A percentile compares a stretch with the other conserved stretches of the same genome.
These are phyloP conservation scores for Eira barbara DNA, from an alignment of 2,113 vertebrate genomes.

Conservation along the genomic window DNA sequence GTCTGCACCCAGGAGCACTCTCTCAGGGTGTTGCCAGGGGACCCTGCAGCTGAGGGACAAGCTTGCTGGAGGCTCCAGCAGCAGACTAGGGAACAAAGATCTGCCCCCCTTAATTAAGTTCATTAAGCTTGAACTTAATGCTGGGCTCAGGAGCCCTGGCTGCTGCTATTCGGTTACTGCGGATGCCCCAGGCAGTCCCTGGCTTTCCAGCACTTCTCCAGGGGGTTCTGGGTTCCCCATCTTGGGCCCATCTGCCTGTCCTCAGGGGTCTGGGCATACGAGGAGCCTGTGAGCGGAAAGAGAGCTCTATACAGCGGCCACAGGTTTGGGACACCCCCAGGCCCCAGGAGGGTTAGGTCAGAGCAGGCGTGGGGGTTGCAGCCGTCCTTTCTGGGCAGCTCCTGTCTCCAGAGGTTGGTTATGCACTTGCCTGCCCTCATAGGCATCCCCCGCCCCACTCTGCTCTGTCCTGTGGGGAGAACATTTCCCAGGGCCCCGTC, in stretches of 20 bases:
- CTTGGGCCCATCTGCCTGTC: background rate
- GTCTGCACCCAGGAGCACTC: background rate
- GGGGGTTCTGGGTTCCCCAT: background rate
- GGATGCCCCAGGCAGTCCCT: background rate
- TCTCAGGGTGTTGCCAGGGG: background rate
- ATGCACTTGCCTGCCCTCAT: background rate
- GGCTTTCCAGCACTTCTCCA: background rate
- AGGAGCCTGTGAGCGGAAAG: background rate
- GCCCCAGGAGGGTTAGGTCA: background rate
- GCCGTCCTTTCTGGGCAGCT: background rate
- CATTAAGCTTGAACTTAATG: rapidly evolving
- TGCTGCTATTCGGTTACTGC: background rate
- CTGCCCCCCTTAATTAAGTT: background rate
- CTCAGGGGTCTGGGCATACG: background rate
- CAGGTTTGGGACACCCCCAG: background rate
- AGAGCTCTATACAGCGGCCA: background rate
- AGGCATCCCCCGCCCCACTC: background rate
- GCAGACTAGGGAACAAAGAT: background rate
- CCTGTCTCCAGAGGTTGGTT: background rate
- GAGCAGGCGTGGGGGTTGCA: rapidly evolving
- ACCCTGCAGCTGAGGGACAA: background rate
- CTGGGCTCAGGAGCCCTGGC: background rate
- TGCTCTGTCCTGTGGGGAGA: background rate
- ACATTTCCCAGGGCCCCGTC: background rate
- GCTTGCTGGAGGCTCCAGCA: background rate